Evolutionary conservation across 2,888 invertebrate genomes (phyloP), one percentile per base, ranked within the genome.

Genomic region (Syrphus vitripennis): DNA sequence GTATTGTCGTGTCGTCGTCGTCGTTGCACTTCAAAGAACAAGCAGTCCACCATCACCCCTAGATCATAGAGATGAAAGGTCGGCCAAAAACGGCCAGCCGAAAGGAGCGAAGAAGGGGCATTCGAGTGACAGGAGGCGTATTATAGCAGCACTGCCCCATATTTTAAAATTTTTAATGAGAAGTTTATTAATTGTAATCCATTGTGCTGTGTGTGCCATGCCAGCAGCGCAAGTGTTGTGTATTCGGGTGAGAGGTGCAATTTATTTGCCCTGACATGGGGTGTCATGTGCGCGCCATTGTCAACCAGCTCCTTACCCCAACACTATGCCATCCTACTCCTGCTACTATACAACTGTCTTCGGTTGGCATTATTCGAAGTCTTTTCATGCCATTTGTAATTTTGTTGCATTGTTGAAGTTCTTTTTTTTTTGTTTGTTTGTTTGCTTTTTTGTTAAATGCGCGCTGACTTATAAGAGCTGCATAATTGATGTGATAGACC

Each of bases 101-200:
- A 10, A 2, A 71, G 69, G 48, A 14, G 24, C 42, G 40, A 2
- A 24, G n/a, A 24, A 19, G 71, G 53, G 65, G 24, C 50, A 67
- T 40, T 19, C 48, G 70, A 80, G 37, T 82, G 81, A 77, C 78
- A 86, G 82, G 82, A 86, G 86, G 86, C 86, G 86, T 82, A n/a
- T n/a, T n/a, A n/a, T n/a, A n/a, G n/a, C n/a, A 69, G 77, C 77
- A 48, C 29, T 86, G 86, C 65, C 74, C 86, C 71, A 82, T 67
- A 67, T 82, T 82, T 86, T 70, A 78, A 45, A 78, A 74, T 70
- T 82, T 86, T 82, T 86, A 82, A 86, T 86, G 86, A 86, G 86
- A 74, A 82, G 37, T 63, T 82, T 82, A 86, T 86, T 86, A 82
- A 82, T 86, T 82, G 86, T 72, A 70, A 69, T 24, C 63, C 74